Base-by-base conservation (phyloP, 2,888 invertebrate species). In the Ichneumoninae sp. region DNA sequence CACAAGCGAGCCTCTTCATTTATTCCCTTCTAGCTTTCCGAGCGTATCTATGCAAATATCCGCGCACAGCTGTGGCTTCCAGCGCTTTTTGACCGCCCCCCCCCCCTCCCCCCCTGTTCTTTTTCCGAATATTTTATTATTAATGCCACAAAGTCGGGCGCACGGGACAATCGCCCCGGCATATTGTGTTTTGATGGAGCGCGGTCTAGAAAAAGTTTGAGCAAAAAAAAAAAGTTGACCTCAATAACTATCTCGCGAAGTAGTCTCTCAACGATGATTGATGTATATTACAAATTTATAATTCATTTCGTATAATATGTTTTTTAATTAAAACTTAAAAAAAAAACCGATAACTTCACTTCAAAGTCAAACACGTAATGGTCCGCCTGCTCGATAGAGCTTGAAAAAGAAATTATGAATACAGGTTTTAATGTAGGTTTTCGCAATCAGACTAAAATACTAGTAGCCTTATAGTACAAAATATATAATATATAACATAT, bases 21-120 rank as follows among this genome's bases (percentile, higher is more conserved):
- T 62, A 62, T 33, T 69, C 69, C 54, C 71, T 71, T 71, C 36
- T 30, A 54, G 52, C 60, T 83, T 74, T 69, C 83, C 54, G 26
- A 36, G 36, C 79, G 79, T 70, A 79, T 70, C 79, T 75, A 83
- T 83, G 83, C 83, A 83, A 83, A 83, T 83, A 68, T 79, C 40
- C 69, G 70, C 30, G 70, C 62, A 70, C 79, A 79, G 79, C 74
- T 65, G 74, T 75, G 79, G 75, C 69, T 70, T 70, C 36, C 36
- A 62, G 40, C 66, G 30, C 54, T 65, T 80, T 69, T 75, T 65
- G 19, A 50, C 62, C 40, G 7, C n/a, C n/a, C 44, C 69, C 69
- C 16, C 62, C 16, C 50, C 69, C 69, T 10, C 62, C 16, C 50
- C 62, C 13, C 50, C 60, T 77, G 68, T 47, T 26, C 40, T 68